phyloP scores from a whole-genome alignment of 1,140 invertebrate species.

The Camponotus vicinus region DNA sequence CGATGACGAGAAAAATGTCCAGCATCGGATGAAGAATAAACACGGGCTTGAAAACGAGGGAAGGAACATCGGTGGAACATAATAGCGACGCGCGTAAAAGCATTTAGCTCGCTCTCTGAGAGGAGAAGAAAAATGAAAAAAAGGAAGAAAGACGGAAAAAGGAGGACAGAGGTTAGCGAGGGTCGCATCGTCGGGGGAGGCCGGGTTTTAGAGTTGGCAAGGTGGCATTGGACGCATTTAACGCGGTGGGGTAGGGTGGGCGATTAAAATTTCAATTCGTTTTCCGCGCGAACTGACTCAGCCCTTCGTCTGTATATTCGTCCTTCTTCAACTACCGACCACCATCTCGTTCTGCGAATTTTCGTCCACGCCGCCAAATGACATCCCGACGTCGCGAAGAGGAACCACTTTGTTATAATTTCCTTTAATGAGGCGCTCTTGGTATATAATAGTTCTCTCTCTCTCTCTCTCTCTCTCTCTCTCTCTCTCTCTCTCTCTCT shows the following conservation, averaged over 20 bases:
- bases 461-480: constrained; percentile 39
- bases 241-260: constrained; percentile 67
- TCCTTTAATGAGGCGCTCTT: constrained; percentile 78
- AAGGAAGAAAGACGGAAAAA: neutral
- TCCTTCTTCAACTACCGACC: constrained; percentile 60
- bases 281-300: constrained; percentile 79
- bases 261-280: constrained; percentile 82
- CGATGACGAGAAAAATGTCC: constrained; percentile 16
- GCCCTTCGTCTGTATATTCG: constrained; percentile 63
- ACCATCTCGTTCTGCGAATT: constrained; percentile 63
- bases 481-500: constrained; percentile 26
- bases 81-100: constrained; percentile 74
- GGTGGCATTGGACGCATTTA: constrained; percentile 70
- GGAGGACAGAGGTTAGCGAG: constrained; percentile 38
- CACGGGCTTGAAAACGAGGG: constrained; percentile 49
- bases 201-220: constrained; percentile 17
- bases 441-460: constrained; percentile 11
- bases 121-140: constrained; percentile 5
- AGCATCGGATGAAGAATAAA: constrained; percentile 54
- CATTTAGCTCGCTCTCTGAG: constrained; percentile 62
- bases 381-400: constrained; percentile 68
- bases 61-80: constrained; percentile 58
- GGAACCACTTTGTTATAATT: constrained; percentile 79
- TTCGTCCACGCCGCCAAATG: constrained; percentile 68
- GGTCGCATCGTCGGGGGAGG: constrained; percentile 42